phyloP scores from a whole-genome alignment of 2,113 vertebrate genomes.

The Probosciger aterrimus region DNA sequence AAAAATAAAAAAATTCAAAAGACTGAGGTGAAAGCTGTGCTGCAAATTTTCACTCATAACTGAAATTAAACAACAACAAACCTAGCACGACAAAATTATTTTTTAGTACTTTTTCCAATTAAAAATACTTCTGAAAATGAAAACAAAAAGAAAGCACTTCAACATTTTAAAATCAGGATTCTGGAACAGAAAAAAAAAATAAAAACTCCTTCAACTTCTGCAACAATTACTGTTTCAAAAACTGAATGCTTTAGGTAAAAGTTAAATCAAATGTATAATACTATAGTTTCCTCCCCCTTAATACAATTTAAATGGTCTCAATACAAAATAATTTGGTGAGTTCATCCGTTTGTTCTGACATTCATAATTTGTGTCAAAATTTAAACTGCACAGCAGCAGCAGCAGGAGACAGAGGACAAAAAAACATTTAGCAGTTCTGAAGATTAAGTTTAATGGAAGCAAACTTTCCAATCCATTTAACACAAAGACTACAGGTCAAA shows the following conservation, averaged over 20 bases:
- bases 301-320: neutral
- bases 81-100: neutral
- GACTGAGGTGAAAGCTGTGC: neutral
- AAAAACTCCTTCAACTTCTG: neutral
- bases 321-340: neutral
- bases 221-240: neutral
- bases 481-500: constrained; percentile 28
- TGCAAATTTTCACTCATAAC: neutral
- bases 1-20: neutral
- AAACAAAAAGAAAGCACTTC: neutral
- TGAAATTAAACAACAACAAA: neutral
- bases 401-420: neutral
- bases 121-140: neutral
- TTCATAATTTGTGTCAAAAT: constrained; percentile 35
- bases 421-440: neutral
- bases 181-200: neutral
- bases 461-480: constrained; percentile 50
- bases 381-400: neutral
- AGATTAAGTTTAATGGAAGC: constrained; percentile 29
- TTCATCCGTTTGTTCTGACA: neutral
- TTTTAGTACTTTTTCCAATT: neutral
- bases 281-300: neutral
- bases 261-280: neutral
- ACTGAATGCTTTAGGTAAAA: neutral
- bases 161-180: neutral